A percentile compares a stretch with the other conserved stretches of the same genome.
phyloP scores from a whole-genome alignment of 2,888 invertebrate genomes.

The Morpho helenor region DNA sequence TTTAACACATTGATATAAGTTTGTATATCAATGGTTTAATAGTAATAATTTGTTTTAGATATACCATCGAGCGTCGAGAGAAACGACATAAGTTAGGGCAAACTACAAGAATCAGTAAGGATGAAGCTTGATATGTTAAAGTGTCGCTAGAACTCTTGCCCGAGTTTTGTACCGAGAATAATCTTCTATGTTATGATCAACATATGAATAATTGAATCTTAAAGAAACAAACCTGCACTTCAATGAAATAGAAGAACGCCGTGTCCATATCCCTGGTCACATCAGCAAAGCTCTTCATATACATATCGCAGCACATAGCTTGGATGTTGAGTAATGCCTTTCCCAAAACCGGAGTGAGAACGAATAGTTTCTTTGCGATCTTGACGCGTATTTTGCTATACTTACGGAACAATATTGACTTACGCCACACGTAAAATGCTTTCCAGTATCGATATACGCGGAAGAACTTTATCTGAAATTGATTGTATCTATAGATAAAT shows the following conservation, averaged over 20 bases:
- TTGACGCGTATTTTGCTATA: slow-evolving; percentile 77
- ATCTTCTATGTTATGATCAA: no score
- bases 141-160: no score
- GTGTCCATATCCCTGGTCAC: slow-evolving; percentile 66
- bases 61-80: no score
- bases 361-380: slow-evolving; percentile 85
- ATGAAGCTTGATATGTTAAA: no score
- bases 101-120: no score
- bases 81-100: no score
- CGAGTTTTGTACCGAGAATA: no score
- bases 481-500: neutral
- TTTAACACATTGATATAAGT: no score
- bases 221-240: slow-evolving; percentile 77
- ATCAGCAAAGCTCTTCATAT: slow-evolving; percentile 81
- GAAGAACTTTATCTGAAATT: slow-evolving; percentile 82
- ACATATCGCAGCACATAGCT: slow-evolving; percentile 82
- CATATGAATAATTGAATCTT: no score
- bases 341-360: slow-evolving; percentile 85
- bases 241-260: slow-evolving; percentile 84
- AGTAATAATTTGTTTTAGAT: no score
- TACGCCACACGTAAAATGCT: slow-evolving; percentile 89
- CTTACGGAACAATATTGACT: slow-evolving; percentile 85
- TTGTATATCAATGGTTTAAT: no score
- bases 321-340: slow-evolving; percentile 85
- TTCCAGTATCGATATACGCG: slow-evolving; percentile 86